phyloP scores from a whole-genome alignment of 2,113 vertebrate species.

The Myrmophylax atrothorax region DNA sequence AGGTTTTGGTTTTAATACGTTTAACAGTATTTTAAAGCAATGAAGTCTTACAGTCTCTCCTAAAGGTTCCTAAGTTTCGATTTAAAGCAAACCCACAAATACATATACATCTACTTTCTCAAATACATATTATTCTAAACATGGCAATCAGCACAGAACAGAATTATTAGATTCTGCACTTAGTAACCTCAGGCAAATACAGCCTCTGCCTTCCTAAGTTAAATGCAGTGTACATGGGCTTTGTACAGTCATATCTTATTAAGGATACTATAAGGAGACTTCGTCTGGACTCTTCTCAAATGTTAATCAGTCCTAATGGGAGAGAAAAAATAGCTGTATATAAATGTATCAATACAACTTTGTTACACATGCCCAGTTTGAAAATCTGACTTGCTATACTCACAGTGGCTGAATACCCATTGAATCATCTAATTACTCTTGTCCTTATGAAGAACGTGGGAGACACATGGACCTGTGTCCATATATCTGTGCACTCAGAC shows the following conservation, averaged over 20 bases:
- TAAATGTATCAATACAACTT: not conserved
- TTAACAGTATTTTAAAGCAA: not conserved
- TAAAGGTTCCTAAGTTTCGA: not conserved
- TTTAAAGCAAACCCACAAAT: not conserved
- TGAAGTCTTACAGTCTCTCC: not conserved
- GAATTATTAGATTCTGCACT: constrained; percentile 1
- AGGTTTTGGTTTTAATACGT: not conserved
- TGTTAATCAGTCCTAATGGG: not conserved
- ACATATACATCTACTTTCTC: not conserved
- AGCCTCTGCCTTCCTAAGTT: not conserved
- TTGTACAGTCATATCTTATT: not conserved
- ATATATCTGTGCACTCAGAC: not conserved
- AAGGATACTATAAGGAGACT: not conserved
- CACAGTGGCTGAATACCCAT: not conserved
- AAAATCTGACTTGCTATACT: not conserved
- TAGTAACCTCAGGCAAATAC: not conserved
- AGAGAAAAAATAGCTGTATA: not conserved
- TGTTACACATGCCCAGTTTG: not conserved
- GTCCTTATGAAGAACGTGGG: not conserved
- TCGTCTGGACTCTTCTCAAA: not conserved
- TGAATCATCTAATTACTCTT: not conserved
- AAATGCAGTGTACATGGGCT: not conserved
- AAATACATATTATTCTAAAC: not conserved
- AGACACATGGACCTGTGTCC: not conserved
- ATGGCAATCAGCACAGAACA: not conserved